A percentile compares a stretch with the other conserved stretches of the same genome.
phyloP scores from a whole-genome alignment of 2,888 invertebrate genomes.

The Caenorhabditis sulstoni region DNA sequence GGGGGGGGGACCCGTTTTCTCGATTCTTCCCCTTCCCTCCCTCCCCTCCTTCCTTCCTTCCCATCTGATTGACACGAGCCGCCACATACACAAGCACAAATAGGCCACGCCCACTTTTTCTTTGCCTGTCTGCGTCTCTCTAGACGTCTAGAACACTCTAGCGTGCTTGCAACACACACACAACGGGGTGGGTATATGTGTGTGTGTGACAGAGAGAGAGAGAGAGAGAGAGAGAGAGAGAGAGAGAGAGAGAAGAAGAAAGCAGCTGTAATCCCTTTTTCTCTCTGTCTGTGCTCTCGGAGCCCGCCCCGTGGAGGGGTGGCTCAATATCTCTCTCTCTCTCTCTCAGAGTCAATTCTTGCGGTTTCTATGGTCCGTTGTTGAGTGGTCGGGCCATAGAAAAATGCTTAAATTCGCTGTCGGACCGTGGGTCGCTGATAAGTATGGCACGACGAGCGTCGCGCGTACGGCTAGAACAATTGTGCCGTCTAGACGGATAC shows the following conservation, averaged over 20 bases:
- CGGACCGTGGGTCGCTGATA: slow-evolving; percentile 72
- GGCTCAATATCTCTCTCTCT: too few relatives aligned
- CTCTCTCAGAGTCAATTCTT: too few relatives aligned
- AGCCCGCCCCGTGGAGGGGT: slow-evolving; percentile 5
- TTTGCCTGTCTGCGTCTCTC: slow-evolving; percentile 36
- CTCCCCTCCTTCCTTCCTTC: slow-evolving; percentile 10
- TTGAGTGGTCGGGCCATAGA: too few relatives aligned
- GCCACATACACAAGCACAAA: slow-evolving; percentile 2
- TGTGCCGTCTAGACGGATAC: slow-evolving; percentile 43
- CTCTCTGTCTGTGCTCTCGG: too few relatives aligned
- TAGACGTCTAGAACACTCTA: too few relatives aligned
- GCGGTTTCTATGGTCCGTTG: too few relatives aligned
- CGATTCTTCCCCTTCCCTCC: slow-evolving; percentile 40
- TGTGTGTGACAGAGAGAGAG: too few relatives aligned
- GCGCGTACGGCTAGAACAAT: slow-evolving; percentile 18
- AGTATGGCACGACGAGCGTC: slow-evolving; percentile 56
- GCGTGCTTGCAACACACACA: slow-evolving; percentile 50
- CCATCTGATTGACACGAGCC: slow-evolving; percentile 48
- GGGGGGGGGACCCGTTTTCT: too few relatives aligned
- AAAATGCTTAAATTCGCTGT: slow-evolving; percentile 75
- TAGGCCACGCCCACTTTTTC: slow-evolving; percentile 30
- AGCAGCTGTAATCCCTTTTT: slow-evolving; percentile 57
- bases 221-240: too few relatives aligned
- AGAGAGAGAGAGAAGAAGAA: too few relatives aligned
- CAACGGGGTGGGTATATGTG: too few relatives aligned